These are phyloP conservation scores for Ditylenchus weischeri DNA, from an alignment of 2,888 invertebrate species.

Conservation along the genomic window DNA sequence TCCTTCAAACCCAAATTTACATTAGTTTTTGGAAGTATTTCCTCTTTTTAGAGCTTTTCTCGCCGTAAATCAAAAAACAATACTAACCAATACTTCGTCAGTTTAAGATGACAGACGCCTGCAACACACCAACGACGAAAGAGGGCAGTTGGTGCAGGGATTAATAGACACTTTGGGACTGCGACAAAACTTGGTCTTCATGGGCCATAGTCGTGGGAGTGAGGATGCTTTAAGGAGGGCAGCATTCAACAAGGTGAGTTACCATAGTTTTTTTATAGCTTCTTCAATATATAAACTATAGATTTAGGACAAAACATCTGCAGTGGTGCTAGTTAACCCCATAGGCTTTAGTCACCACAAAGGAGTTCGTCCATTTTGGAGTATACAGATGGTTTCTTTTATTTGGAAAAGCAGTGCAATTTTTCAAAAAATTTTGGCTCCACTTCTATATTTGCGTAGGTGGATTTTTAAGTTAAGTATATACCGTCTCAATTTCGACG, in stretches of 20 bases:
- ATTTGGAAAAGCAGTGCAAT: conserved; percentile 14
- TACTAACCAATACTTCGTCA: too few species aligned
- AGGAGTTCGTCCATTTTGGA: conserved; percentile 16
- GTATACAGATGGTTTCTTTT: background rate
- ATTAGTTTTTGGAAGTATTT: too few species aligned
- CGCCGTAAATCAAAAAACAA: too few species aligned
- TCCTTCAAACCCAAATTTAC: too few species aligned
- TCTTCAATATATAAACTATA: background rate
- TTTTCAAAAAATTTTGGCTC: conserved; percentile 12
- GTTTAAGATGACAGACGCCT: conserved; percentile 7
- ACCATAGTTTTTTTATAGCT: too few species aligned
- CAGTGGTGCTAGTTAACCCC: conserved; percentile 33
- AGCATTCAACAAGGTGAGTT: conserved; percentile 22
- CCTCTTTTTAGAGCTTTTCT: too few species aligned
- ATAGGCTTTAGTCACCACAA: conserved; percentile 34
- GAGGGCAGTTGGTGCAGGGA: conserved; percentile 32
- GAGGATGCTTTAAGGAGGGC: conserved; percentile 41
- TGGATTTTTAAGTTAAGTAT: background rate
- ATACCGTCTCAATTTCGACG: too few species aligned
- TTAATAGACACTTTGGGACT: conserved; percentile 29
- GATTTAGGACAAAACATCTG: conserved; percentile 19
- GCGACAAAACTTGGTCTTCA: conserved; percentile 31
- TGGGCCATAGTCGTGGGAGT: conserved; percentile 38
- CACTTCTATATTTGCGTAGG: conserved; percentile 11
- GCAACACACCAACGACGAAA: conserved; percentile 33